Evolutionary conservation across 2,888 invertebrate genomes (phyloP), one percentile per base, ranked within the genome.

Genomic region (Mimachlamys varia): DNA sequence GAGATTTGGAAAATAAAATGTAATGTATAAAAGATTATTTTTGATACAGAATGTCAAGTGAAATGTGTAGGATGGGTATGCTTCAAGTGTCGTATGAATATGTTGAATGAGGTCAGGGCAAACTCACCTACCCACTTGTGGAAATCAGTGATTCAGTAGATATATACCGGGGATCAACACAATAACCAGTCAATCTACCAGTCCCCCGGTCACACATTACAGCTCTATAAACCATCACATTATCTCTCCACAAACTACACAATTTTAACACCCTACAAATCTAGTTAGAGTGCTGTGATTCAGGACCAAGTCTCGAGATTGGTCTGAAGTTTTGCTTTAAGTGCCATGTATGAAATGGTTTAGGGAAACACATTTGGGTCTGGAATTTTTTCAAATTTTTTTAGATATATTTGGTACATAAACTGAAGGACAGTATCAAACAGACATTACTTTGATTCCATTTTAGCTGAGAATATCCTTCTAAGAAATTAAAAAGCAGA

Each of bases 141-240:
- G 27, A 76, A 76, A 76, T 76, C 76, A 76, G 33, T 76, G 76
- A 27, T 76, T 13, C 76, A 76, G 76, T 76, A 76, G 76, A 76
- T 76, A 15, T 53, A 19, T 76, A 76, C 76, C n/a, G 27, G 76
- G 53, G 19, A 53, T 53, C 5, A 17, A 76, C 13, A 27, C 33
- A 33, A 17, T 76, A 76, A 76, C 27, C 33, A 44, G 44, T 44
- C 44, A 62, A 62, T 62, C 62, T 62, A 1, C 13, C 27, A 1
- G 76, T 76, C 76, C 76, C 76, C 33, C 3, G 33, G 76, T 33
- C 33, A 53, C 53, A 53, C 53, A 33, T 76, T 76, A 76, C 76
- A 76, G 76, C 12, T 5, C 76, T 17, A 76, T 76, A 76, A 76
- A 76, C 76, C 2, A 27, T 33, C 76, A 76, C 76, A 76, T 76